A percentile compares a stretch with the other conserved stretches of the same genome.
Evolutionary conservation across 2,797 vertebrate species (phyloP).

Genomic region (Gila robusta): DNA sequence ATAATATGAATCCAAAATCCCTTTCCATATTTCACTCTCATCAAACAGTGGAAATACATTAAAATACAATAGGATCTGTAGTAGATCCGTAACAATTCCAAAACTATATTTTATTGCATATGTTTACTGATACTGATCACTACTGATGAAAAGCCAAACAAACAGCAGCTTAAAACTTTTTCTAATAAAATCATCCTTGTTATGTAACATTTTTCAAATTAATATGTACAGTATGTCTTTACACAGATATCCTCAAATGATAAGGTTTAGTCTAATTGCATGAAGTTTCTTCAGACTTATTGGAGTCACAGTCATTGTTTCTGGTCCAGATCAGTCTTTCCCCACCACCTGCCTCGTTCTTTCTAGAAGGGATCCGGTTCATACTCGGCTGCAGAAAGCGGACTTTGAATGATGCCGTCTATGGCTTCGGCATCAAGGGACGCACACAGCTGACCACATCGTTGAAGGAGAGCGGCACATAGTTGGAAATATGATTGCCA

Average conservation of each 20-base stretch:
- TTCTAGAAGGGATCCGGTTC: neutral
- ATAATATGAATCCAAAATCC: neutral
- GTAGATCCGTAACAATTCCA: too few species aligned
- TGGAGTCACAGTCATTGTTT: neutral
- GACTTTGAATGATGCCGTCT: too few species aligned
- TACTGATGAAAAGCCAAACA: too few species aligned
- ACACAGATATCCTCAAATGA: neutral
- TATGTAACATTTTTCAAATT: neutral
- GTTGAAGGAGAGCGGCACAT: rapidly evolving
- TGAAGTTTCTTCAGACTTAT: neutral
- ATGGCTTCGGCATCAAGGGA: neutral
- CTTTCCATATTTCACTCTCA: neutral
- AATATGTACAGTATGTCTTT: neutral
- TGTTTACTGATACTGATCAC: neutral
- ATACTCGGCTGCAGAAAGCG: too few species aligned
- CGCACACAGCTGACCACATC: neutral
- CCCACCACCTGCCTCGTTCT: neutral
- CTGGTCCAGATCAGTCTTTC: neutral
- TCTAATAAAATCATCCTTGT: neutral
- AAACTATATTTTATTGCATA: neutral
- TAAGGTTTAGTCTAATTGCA: neutral
- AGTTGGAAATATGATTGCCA: rapidly evolving
- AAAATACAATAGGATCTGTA: too few species aligned
- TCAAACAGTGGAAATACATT: neutral
- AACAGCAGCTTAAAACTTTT: neutral